Evolutionary conservation across 2,797 vertebrate species (phyloP).

Genomic region (Odontamblyopus rebecca): DNA sequence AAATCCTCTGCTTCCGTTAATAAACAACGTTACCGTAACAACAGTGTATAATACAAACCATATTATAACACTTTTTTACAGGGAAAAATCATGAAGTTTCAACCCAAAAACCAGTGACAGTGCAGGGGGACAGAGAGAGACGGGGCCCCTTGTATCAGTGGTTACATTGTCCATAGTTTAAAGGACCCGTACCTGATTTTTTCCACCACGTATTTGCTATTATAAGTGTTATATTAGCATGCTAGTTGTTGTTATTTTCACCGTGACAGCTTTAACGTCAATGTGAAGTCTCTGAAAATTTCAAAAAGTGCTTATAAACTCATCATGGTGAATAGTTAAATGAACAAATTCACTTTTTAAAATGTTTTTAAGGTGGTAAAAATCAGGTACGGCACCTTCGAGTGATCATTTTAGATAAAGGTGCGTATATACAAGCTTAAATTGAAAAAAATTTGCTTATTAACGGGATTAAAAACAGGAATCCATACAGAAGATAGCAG

Average conservation of each 20-base stretch:
- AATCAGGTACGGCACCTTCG: too few species aligned
- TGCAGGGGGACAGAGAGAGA: constrained; percentile 55
- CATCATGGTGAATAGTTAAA: too few species aligned
- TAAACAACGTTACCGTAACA: constrained; percentile 99
- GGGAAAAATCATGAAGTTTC: constrained; percentile 83
- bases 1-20: constrained; percentile 97
- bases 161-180: constrained; percentile 9
- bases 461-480: neutral
- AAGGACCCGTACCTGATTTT: too few species aligned
- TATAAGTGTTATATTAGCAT: too few species aligned
- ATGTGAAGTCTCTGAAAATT: too few species aligned
- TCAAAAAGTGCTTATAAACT: too few species aligned
- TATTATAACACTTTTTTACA: constrained; percentile 91
- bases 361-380: too few species aligned
- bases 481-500: neutral
- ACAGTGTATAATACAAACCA: constrained; percentile 94
- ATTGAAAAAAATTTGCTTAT: neutral
- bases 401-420: constrained; percentile 9
- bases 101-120: constrained; percentile 82
- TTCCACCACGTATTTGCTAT: too few species aligned
- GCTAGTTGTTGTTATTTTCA: too few species aligned
- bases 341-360: too few species aligned
- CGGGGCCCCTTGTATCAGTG: constrained; percentile 36
- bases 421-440: constrained; percentile 2
- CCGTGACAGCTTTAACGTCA: too few species aligned